Evolutionary conservation across 1,140 invertebrate genomes (phyloP), one percentile per base, ranked within the genome.

Genomic region (Ips typographus): DNA sequence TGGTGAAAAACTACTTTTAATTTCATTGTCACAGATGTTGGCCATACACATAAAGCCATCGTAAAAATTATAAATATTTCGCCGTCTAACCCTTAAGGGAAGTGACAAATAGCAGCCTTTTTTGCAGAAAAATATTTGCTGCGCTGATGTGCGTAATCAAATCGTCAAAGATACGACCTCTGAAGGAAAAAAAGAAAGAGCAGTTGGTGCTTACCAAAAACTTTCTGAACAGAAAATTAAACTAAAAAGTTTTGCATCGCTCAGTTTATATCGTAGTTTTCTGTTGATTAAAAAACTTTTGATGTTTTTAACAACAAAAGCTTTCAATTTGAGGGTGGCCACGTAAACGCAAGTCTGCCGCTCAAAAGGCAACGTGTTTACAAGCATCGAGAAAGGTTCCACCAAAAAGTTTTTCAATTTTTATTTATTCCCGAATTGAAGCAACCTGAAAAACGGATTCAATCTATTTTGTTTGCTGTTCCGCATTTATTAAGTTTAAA

Each of bases 251-350:
- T 65, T 65, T 65, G 22, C 40, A 49, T 65, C 52, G 62, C 37
- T 8, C 51, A 65, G 51, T 63, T 58, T 69, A 60, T 69, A 63
- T 63, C 59, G 60, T 62, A 62, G 67, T 69, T 69, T 63, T 51
- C 57, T 63, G 44, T 68, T 68, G 66, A 68, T 68, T 68, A 68
- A 68, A 68, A 68, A 68, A 68, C 66, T 68, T 68, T 42, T 40
- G 59, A 61, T 68, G 66, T 61, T 61, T 68, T 68, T 56, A 62
- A 44, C 66, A 68, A 68, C 66, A 68, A 68, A 68, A 68, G 59
- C 66, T 68, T 62, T 56, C 58, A 62, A 61, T 68, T 68, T 68
- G 58, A 42, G 51, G 49, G 66, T 44, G 57, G 40, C 66, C 59
- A 38, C 52, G 38, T 22, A 61, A 61, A 68, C 6, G 40, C 38